These are phyloP conservation scores for Oligia strigilis DNA, from an alignment of 2,888 invertebrate genomes.

Conservation along the genomic window DNA sequence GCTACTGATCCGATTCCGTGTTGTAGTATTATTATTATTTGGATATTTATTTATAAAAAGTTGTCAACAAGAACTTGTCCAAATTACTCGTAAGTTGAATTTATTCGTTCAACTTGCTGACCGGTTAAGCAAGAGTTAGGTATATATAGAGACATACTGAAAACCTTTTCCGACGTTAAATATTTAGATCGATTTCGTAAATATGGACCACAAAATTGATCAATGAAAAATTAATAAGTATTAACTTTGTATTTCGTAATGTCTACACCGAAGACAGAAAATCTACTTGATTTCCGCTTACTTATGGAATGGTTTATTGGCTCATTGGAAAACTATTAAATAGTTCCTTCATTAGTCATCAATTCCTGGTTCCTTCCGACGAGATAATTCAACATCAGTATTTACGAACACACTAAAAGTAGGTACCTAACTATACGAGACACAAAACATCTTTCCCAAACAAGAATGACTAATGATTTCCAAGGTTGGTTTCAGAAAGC, in stretches of 20 bases:
- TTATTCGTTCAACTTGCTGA: slow-evolving; percentile 10
- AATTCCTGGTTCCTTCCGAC: background rate
- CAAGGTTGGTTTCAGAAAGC: background rate
- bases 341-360: background rate
- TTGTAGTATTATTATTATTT: too few species aligned
- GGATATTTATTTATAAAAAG: slow-evolving; percentile 10
- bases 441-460: background rate
- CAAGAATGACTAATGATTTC: background rate
- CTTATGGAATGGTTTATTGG: background rate
- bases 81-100: slow-evolving; percentile 27
- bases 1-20: too few species aligned
- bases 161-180: slow-evolving; percentile 36
- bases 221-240: slow-evolving; percentile 19
- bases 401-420: background rate
- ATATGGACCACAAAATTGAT: slow-evolving; percentile 15
- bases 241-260: slow-evolving; percentile 19
- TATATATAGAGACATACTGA: slow-evolving; percentile 1
- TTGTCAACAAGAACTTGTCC: background rate
- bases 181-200: slow-evolving; percentile 52
- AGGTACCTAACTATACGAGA: background rate
- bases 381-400: background rate
- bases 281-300: background rate
- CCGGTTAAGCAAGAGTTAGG: slow-evolving; percentile 31
- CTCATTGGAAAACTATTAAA: background rate
- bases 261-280: background rate